Evolutionary conservation across 2,797 vertebrate genomes (phyloP).

Genomic region (Ctenochaetus hawaiiensis): DNA sequence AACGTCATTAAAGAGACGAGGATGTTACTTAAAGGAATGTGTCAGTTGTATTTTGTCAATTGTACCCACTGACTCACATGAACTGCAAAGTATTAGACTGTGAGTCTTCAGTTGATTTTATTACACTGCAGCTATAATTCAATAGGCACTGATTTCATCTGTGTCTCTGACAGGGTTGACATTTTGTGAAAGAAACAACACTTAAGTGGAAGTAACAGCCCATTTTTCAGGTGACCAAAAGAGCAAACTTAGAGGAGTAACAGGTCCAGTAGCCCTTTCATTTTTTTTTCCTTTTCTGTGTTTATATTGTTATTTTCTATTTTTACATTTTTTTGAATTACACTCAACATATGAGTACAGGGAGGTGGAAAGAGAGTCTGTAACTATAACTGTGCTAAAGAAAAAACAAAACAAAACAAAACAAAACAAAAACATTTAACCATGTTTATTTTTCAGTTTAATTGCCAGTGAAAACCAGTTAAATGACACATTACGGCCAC

Average conservation of each 20-base stretch:
- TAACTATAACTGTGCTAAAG: no score
- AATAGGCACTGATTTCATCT: slow-evolving; percentile 47
- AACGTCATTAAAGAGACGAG: slow-evolving; percentile 16
- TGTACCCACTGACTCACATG: slow-evolving; percentile 59
- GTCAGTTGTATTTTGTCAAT: slow-evolving; percentile 64
- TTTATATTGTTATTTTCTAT: no score
- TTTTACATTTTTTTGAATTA: no score
- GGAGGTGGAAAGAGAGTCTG: no score
- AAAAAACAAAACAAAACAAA: neutral
- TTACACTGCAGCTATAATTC: slow-evolving; percentile 58
- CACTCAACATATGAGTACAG: no score
- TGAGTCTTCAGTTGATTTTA: slow-evolving; percentile 58
- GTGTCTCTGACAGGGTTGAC: slow-evolving; percentile 47
- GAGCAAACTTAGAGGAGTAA: neutral
- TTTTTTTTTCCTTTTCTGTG: neutral
- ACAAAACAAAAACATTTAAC: neutral
- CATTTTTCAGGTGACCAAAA: neutral
- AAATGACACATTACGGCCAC: no score
- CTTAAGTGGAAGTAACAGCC: slow-evolving; percentile 28
- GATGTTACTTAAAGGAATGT: slow-evolving; percentile 44
- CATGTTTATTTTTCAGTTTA: no score
- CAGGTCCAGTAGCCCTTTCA: neutral
- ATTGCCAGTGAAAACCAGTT: no score
- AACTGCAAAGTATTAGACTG: slow-evolving; percentile 34
- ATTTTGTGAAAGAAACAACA: slow-evolving; percentile 51